Base-by-base conservation (phyloP, 2,113 vertebrate species). In the Crotalus viridis region DNA sequence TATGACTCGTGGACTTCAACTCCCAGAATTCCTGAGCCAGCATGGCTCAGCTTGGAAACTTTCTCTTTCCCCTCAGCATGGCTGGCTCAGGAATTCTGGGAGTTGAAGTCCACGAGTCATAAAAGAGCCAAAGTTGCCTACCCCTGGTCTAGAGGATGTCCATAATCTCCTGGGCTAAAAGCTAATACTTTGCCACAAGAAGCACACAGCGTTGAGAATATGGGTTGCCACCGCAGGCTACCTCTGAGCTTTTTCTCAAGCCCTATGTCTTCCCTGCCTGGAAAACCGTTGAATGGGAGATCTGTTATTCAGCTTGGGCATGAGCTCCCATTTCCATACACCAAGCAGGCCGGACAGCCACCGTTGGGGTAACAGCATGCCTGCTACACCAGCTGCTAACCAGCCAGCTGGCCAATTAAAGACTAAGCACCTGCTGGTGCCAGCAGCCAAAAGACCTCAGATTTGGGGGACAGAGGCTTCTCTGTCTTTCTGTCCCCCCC, bases 321-420 rank as follows among this genome's bases (percentile, higher is more conserved):
- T 0, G 15, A 81, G 87, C 52, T 56, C 21, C 7, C 52, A 57
- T 19, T 56, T 46, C 87, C 46, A 43, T 57, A 57, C n/a, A 61
- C 54, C 52, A 57, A 55, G 88, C 69, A 85, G 88, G 88, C 52
- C 12, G 3, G 52, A 48, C 4, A 59, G 55, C 69, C 85, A 89
- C 54, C 51, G 7, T 9, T 9, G 39, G 64, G 52, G 26, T 59
- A 74, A 56, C 12, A 85, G 21, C 13, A 17, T 2, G 28, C 22
- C 59, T 51, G 54, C 48, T 54, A 7, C 85, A 57, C 88, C 88
- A 86, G 88, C 33, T 90, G 88, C 54, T n/a, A 51, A 85, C 3
- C 10, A 48, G 19, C 74, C 91, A 85, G 88, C 88, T 85, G 88
- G 88, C 46, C 28, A 54, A 69, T 33, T 28, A 92, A 92, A 89